Percentiles rank a stretch among this genome's conserved stretches.
These are phyloP conservation scores for Pachyseris speciosa DNA, from an alignment of 64 coral and sea anemone species.

Conservation along the genomic window DNA sequence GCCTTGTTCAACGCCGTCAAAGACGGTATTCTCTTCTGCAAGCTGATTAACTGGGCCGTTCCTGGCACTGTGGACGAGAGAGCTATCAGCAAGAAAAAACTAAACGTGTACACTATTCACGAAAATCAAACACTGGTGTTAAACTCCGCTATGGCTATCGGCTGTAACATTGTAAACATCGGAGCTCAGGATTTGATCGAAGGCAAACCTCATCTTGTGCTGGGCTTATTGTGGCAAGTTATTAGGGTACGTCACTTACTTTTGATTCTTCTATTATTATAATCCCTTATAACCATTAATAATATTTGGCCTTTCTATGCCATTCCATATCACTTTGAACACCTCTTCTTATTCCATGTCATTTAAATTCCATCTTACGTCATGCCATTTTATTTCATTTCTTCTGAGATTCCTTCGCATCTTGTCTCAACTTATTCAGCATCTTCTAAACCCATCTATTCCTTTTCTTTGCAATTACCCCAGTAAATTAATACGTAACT, in stretches of 20 bases:
- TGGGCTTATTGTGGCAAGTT: constrained; percentile 97
- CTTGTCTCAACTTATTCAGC: too few species aligned
- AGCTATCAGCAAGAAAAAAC: constrained; percentile 92
- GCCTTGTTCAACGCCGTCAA: constrained; percentile 90
- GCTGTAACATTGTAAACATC: constrained; percentile 98
- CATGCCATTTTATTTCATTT: too few species aligned
- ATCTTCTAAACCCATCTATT: too few species aligned
- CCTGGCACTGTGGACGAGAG: constrained; percentile 91
- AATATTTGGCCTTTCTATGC: too few species aligned
- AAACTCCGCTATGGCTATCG: constrained; percentile 97
- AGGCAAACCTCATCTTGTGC: constrained; percentile 92
- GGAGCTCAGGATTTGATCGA: constrained; percentile 94
- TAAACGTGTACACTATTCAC: constrained; percentile 96
- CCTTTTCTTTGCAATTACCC: too few species aligned
- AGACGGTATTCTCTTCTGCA: constrained; percentile 88
- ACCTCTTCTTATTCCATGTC: too few species aligned
- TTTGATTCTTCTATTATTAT: too few species aligned
- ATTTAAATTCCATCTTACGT: too few species aligned
- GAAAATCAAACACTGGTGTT: constrained; percentile 95
- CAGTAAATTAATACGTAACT: too few species aligned
- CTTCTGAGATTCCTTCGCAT: too few species aligned
- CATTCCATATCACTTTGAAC: too few species aligned
- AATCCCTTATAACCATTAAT: too few species aligned
- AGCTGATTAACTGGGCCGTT: constrained; percentile 93
- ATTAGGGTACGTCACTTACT: constrained; percentile 85